These are phyloP conservation scores for Cephus rjabovi DNA, from an alignment of 2,888 invertebrate genomes.

Conservation along the genomic window DNA sequence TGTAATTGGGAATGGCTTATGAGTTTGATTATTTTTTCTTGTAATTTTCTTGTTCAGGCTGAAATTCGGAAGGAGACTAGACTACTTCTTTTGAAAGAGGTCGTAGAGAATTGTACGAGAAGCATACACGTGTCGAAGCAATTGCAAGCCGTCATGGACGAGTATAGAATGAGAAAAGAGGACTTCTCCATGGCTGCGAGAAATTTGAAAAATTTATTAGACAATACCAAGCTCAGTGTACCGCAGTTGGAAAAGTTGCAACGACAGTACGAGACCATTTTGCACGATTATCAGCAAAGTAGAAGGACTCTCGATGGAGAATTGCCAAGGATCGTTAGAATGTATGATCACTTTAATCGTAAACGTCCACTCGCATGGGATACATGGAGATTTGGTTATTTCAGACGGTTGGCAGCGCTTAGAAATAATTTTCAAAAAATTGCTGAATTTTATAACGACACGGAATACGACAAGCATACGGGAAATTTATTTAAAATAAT, in stretches of 20 bases:
- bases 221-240: constrained; percentile 32
- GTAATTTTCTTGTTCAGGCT: constrained; percentile 21
- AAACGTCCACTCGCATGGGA: not conserved
- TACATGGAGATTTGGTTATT: constrained; percentile 10
- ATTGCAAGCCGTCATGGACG: constrained; percentile 33
- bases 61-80: constrained; percentile 30
- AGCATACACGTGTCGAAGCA: constrained; percentile 31
- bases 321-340: constrained; percentile 39
- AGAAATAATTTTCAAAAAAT: constrained; percentile 32
- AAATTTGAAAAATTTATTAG: constrained; percentile 43
- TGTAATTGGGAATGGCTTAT: not conserved
- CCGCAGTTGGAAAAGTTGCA: constrained; percentile 43
- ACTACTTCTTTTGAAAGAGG: constrained; percentile 25
- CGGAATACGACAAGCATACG: constrained; percentile 27
- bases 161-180: constrained; percentile 30
- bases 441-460: constrained; percentile 30
- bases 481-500: constrained; percentile 33
- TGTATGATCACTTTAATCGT: constrained; percentile 24
- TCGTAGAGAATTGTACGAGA: constrained; percentile 37
- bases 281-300: constrained; percentile 39
- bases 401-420: constrained; percentile 31
- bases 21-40: not conserved
- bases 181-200: constrained; percentile 39
- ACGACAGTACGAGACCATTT: constrained; percentile 38
- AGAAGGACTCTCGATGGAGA: constrained; percentile 36